Evolutionary conservation across 92 coral and sea anemone genomes (phyloP).

Genomic region (Parazoanthus swiftii): DNA sequence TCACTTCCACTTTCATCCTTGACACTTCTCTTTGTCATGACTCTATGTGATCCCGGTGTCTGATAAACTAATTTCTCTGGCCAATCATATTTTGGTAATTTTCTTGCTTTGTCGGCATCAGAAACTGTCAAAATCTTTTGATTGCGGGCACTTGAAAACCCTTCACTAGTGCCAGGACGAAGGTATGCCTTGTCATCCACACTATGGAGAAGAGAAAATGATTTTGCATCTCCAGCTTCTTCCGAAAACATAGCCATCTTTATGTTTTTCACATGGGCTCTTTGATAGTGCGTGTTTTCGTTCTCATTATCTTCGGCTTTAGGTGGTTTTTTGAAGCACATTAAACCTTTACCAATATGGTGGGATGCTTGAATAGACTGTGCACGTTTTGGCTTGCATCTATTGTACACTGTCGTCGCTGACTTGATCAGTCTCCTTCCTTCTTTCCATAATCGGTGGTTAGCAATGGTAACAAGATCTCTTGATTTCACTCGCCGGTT

Average conservation of each 20-base stretch:
- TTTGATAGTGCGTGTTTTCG: slow-evolving; percentile 61
- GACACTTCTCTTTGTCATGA: slow-evolving; percentile 28
- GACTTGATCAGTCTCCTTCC: slow-evolving; percentile 48
- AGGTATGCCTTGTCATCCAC: slow-evolving; percentile 62
- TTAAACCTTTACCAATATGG: slow-evolving; percentile 52
- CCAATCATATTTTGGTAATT: slow-evolving; percentile 39
- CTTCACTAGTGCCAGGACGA: slow-evolving; percentile 41
- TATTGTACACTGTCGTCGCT: slow-evolving; percentile 53
- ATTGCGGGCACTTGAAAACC: slow-evolving; percentile 16
- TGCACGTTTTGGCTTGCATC: slow-evolving; percentile 42
- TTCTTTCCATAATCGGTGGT: slow-evolving; percentile 34
- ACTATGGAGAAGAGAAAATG: slow-evolving; percentile 39
- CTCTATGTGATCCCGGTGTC: slow-evolving; percentile 32
- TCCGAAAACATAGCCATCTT: slow-evolving; percentile 44
- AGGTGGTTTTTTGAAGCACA: slow-evolving; percentile 55
- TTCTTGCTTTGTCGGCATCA: slow-evolving; percentile 18
- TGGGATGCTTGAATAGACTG: slow-evolving; percentile 39
- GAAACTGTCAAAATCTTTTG: slow-evolving; percentile 4
- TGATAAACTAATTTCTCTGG: slow-evolving; percentile 27
- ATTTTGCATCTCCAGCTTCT: slow-evolving; percentile 18
- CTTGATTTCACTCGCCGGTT: background rate
- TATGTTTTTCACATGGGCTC: slow-evolving; percentile 57
- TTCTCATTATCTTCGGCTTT: slow-evolving; percentile 48
- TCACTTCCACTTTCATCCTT: slow-evolving; percentile 22
- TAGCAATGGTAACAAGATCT: background rate